Evolutionary conservation across 2,113 vertebrate genomes (phyloP).

Genomic region (Synchiropus splendidus): DNA sequence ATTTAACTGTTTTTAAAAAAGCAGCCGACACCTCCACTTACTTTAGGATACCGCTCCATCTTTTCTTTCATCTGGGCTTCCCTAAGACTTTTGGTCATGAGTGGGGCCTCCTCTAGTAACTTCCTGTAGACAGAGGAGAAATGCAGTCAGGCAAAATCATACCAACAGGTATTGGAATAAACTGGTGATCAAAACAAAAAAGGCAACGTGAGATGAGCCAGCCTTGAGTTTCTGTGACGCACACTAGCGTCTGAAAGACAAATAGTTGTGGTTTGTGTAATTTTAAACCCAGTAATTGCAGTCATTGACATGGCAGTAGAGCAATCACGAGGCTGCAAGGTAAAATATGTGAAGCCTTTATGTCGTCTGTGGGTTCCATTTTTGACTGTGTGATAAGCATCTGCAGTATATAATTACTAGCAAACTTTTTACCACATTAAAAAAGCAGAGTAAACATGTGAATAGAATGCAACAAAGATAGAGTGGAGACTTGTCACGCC

Average conservation of each 20-base stretch:
- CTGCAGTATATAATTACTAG: too few species aligned
- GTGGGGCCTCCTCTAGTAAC: conserved; percentile 80
- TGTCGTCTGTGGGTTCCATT: too few species aligned
- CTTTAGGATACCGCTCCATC: conserved; percentile 84
- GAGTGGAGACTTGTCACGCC: too few species aligned
- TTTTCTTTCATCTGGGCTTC: conserved; percentile 82
- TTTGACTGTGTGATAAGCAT: too few species aligned
- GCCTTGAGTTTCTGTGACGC: conserved; percentile 9
- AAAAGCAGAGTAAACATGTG: too few species aligned
- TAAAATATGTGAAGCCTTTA: conserved; percentile 30
- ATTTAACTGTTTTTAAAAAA: too few species aligned
- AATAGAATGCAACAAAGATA: too few species aligned
- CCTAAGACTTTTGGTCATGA: conserved; percentile 77
- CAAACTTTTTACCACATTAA: too few species aligned
- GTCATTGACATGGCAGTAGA: conserved; percentile 39
- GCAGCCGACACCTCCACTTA: conserved; percentile 29
- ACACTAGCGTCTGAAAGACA: conserved; percentile 7
- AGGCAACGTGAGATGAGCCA: not conserved
- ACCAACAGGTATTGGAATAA: not conserved
- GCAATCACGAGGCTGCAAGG: conserved; percentile 29
- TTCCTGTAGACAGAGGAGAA: conserved; percentile 59
- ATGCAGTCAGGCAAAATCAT: not conserved
- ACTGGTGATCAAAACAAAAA: conserved; percentile 2
- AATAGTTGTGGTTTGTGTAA: conserved; percentile 46
- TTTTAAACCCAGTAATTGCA: conserved; percentile 49